A percentile compares a stretch with the other conserved stretches of the same genome.
These are phyloP conservation scores for Spatulosminthurus flaviceps DNA, from an alignment of 2,888 invertebrate species.

Conservation along the genomic window DNA sequence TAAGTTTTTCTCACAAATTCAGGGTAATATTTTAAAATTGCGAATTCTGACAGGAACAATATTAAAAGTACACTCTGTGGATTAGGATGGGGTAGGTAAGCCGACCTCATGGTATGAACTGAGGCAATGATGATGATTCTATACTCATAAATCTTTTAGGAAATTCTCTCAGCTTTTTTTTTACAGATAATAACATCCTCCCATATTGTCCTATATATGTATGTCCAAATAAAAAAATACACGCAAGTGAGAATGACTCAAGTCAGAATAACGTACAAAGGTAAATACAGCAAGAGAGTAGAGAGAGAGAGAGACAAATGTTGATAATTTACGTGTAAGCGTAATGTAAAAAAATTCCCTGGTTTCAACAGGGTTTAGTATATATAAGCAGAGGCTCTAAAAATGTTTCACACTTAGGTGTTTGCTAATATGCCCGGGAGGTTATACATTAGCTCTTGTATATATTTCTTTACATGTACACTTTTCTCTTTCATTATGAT, in stretches of 20 bases:
- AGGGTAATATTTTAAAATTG: neutral
- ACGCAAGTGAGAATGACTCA: neutral
- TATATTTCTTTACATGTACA: too few species aligned
- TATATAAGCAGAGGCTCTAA: constrained; percentile 53
- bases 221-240: neutral
- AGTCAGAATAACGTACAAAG: constrained; percentile 21
- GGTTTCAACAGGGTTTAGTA: constrained; percentile 15
- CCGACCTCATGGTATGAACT: constrained; percentile 16
- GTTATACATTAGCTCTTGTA: constrained; percentile 26
- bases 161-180: neutral
- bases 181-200: neutral
- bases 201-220: neutral
- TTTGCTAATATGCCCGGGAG: constrained; percentile 56
- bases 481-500: neutral
- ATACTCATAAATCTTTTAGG: constrained; percentile 34
- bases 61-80: neutral
- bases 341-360: constrained; percentile 28
- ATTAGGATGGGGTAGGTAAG: constrained; percentile 37
- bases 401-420: constrained; percentile 62
- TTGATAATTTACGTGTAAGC: constrained; percentile 48
- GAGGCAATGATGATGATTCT: constrained; percentile 20
- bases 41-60: neutral
- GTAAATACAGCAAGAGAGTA: constrained; percentile 21
- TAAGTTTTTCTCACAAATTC: too few species aligned
- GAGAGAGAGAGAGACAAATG: constrained; percentile 24